phyloP scores from a whole-genome alignment of 2,888 invertebrate species.

The Cerastis rubricosa region DNA sequence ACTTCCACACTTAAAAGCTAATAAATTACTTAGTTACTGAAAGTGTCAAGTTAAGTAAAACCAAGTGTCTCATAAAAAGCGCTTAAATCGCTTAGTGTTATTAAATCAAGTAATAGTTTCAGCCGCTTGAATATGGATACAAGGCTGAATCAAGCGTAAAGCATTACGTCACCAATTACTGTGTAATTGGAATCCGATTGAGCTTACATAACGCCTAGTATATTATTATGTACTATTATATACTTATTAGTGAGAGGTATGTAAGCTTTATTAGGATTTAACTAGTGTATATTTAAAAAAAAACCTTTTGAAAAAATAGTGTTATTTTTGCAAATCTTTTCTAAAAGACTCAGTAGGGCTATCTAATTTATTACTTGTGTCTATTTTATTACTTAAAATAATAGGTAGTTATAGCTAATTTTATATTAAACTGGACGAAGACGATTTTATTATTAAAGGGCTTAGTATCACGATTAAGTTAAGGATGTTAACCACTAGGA shows the following conservation, averaged over 20 bases:
- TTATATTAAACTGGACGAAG: not conserved
- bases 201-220: slow-evolving; percentile 17
- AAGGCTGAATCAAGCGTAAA: slow-evolving; percentile 30
- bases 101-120: slow-evolving; percentile 49
- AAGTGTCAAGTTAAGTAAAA: slow-evolving; percentile 35
- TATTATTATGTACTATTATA: not conserved
- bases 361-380: not conserved
- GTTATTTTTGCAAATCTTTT: not conserved
- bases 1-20: slow-evolving; percentile 6
- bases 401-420: not conserved
- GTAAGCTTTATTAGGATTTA: slow-evolving; percentile 7
- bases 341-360: not conserved
- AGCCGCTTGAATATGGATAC: slow-evolving; percentile 25
- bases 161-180: slow-evolving; percentile 20
- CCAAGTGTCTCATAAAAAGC: slow-evolving; percentile 48
- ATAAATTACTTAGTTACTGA: slow-evolving; percentile 23
- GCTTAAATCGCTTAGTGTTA: slow-evolving; percentile 46
- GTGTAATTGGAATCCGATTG: slow-evolving; percentile 30
- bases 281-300: not conserved
- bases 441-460: not conserved
- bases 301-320: not conserved
- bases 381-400: not conserved
- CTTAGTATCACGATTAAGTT: not conserved
- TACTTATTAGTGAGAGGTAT: not conserved
- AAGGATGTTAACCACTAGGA: slow-evolving; percentile 11